Percentiles rank a stretch among this genome's conserved stretches.
phyloP scores from a whole-genome alignment of 2,113 vertebrate species.

The Xyrauchen texanus region DNA sequence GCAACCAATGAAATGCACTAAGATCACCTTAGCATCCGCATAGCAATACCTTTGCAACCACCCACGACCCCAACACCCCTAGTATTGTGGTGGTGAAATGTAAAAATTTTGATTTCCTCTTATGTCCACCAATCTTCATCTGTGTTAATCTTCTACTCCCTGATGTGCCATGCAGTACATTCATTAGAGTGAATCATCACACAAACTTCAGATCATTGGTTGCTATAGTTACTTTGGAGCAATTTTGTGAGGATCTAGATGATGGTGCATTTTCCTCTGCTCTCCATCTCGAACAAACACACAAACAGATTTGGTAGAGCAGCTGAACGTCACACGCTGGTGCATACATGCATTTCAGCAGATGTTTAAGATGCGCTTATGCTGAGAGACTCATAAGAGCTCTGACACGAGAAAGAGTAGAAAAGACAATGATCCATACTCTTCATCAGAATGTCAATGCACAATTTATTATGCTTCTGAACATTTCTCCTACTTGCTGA shows the following conservation, averaged over 20 bases:
- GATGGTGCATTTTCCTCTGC: background rate
- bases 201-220: constrained; percentile 1
- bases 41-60: background rate
- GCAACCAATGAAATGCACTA: too few relatives aligned
- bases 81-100: background rate
- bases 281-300: background rate
- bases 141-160: background rate
- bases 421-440: background rate
- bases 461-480: too few relatives aligned
- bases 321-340: constrained; percentile 31
- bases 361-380: constrained; percentile 7
- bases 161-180: background rate
- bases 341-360: constrained; percentile 1
- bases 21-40: constrained; percentile 2
- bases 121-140: background rate
- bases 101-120: background rate
- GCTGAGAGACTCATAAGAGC: constrained; percentile 26
- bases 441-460: too few relatives aligned
- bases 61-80: background rate
- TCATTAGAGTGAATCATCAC: constrained; percentile 26
- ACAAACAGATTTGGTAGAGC: constrained; percentile 36
- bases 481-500: too few relatives aligned
- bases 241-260: background rate
- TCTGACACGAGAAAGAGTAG: background rate
- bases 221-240: constrained; percentile 25